phyloP scores from a whole-genome alignment of 2,113 vertebrate genomes.

The Leptocoma aspasia region DNA sequence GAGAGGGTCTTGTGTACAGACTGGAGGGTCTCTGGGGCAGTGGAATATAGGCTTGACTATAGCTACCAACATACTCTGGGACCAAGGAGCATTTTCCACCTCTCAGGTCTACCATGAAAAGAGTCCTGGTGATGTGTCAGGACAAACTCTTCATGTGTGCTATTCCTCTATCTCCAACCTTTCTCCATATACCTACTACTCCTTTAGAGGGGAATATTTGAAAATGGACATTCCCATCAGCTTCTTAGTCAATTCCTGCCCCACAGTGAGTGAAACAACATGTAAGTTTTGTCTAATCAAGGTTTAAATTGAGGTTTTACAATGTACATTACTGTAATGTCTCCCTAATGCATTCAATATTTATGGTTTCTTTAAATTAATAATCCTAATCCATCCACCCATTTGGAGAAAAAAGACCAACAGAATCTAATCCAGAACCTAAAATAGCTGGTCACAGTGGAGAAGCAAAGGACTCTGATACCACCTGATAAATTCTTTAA shows the following conservation, averaged over 20 bases:
- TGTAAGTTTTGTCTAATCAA: not conserved
- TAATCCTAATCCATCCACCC: not conserved
- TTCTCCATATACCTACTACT: fast-evolving
- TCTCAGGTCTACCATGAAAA: not conserved
- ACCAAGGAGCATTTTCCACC: not conserved
- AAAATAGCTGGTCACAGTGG: not conserved
- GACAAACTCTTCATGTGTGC: not conserved
- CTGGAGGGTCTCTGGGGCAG: not conserved
- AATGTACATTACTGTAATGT: not conserved
- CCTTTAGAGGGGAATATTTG: not conserved
- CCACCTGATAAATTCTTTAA: not conserved
- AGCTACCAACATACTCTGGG: not conserved
- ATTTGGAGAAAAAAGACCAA: not conserved
- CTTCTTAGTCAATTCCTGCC: not conserved
- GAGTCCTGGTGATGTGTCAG: not conserved
- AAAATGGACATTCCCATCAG: not conserved
- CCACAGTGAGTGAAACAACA: not conserved
- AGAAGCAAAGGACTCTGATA: not conserved
- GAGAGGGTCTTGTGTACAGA: not conserved
- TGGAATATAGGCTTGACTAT: not conserved
- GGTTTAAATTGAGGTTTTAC: not conserved
- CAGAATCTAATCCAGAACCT: not conserved
- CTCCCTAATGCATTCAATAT: not conserved
- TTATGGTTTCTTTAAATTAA: not conserved
- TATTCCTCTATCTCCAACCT: not conserved